These are phyloP conservation scores for Planiliza haematocheilus DNA, from an alignment of 2,113 vertebrate genomes.

Conservation along the genomic window DNA sequence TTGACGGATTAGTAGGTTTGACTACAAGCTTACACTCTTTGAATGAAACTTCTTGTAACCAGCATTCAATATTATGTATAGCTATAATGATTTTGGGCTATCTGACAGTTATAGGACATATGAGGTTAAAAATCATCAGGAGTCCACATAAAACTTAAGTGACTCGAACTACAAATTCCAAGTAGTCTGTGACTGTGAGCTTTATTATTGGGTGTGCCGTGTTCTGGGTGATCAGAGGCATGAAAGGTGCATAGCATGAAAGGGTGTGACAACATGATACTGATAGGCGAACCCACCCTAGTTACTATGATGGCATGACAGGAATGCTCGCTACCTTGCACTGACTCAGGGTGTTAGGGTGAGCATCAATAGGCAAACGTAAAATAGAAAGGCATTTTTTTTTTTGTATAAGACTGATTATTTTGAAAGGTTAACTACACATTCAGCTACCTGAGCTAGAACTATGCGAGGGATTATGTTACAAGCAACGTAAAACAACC, in stretches of 20 bases:
- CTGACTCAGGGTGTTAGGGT: neutral
- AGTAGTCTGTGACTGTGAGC: neutral
- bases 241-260: conserved; percentile 64
- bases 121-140: neutral
- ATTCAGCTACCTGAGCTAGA: too few relatives aligned
- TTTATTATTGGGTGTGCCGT: conserved; percentile 53
- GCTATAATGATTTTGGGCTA: neutral
- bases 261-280: conserved; percentile 65
- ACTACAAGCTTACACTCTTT: neutral
- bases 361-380: neutral
- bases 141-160: neutral
- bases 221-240: conserved; percentile 43
- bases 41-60: neutral
- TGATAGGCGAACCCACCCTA: conserved; percentile 41
- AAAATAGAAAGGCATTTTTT: too few relatives aligned
- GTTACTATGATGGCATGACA: neutral
- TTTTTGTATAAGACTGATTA: too few relatives aligned
- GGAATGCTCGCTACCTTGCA: conserved; percentile 59
- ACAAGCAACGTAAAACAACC: too few relatives aligned
- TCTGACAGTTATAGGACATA: too few relatives aligned
- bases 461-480: too few relatives aligned
- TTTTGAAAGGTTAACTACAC: too few relatives aligned
- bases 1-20: too few relatives aligned
- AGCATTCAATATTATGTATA: neutral
- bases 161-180: neutral